Conservation (phyloP, 1,140 invertebrate genomes). For the Apis laboriosa region DNA sequence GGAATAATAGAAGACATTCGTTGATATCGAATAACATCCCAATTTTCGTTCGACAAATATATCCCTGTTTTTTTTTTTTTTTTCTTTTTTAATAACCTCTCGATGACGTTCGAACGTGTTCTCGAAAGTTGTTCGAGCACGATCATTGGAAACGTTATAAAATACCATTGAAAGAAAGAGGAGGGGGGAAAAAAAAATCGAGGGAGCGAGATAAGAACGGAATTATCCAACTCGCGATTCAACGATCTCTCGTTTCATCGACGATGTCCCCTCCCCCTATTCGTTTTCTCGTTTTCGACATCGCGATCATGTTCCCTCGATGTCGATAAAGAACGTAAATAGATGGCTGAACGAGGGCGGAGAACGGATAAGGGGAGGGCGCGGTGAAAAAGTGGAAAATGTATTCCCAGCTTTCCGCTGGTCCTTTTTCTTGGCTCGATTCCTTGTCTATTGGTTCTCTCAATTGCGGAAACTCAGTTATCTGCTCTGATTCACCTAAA, state of each 20-base stretch:
- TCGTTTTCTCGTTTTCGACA: conserved; percentile 25
- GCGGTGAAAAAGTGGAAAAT: conserved; percentile 13
- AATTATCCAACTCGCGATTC: conserved; percentile 32
- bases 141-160: background rate
- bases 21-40: too few species aligned
- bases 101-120: background rate
- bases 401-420: conserved; percentile 18
- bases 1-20: background rate
- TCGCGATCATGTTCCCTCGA: conserved; percentile 17
- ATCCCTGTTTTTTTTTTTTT: too few species aligned
- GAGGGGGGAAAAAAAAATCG: background rate
- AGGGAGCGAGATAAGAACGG: background rate
- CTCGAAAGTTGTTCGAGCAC: background rate
- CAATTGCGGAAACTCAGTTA: conserved; percentile 46
- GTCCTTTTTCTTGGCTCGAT: conserved; percentile 47
- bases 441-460: conserved; percentile 48
- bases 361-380: background rate
- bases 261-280: background rate
- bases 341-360: conserved; percentile 2
- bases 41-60: too few species aligned
- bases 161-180: background rate
- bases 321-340: conserved; percentile 43
- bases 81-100: background rate
- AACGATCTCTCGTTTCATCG: conserved; percentile 44
- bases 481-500: conserved; percentile 46